Conservation (phyloP, 2,113 vertebrate species). For the Heterotilapia buettikoferi region DNA sequence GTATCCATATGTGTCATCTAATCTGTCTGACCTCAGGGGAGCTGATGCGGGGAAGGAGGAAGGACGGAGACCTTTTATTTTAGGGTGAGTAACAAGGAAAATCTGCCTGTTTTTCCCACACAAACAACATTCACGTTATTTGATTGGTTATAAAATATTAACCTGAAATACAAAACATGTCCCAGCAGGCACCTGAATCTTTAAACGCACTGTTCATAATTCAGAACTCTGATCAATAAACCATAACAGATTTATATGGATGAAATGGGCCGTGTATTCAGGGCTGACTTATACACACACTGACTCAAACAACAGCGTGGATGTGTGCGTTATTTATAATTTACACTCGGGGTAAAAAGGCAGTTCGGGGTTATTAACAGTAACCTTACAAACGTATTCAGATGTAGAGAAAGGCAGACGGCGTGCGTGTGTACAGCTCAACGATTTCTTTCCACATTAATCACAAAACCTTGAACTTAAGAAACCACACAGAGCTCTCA, state of each 20-base stretch:
- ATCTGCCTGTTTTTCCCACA: background rate
- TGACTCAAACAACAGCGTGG: background rate
- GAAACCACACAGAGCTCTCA: background rate
- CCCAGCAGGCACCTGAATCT: background rate
- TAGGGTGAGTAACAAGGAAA: background rate
- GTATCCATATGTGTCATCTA: background rate
- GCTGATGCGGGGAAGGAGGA: background rate
- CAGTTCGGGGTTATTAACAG: background rate
- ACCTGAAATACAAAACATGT: background rate
- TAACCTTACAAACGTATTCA: background rate
- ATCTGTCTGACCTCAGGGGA: background rate
- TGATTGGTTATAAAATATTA: background rate
- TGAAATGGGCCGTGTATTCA: background rate
- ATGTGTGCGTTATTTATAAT: conserved; percentile 5
- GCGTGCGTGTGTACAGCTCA: background rate
- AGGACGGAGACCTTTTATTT: background rate
- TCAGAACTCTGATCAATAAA: conserved; percentile 24
- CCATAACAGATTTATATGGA: background rate
- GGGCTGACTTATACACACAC: background rate
- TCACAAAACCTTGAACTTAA: background rate
- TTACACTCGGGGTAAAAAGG: background rate
- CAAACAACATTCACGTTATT: background rate
- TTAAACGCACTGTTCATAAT: conserved; percentile 1
- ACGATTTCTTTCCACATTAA: conserved; percentile 5
- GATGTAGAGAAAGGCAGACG: background rate